A percentile compares a stretch with the other conserved stretches of the same genome.
phyloP scores from a whole-genome alignment of 2,113 vertebrate genomes.

The Pygoscelis antarcticus region DNA sequence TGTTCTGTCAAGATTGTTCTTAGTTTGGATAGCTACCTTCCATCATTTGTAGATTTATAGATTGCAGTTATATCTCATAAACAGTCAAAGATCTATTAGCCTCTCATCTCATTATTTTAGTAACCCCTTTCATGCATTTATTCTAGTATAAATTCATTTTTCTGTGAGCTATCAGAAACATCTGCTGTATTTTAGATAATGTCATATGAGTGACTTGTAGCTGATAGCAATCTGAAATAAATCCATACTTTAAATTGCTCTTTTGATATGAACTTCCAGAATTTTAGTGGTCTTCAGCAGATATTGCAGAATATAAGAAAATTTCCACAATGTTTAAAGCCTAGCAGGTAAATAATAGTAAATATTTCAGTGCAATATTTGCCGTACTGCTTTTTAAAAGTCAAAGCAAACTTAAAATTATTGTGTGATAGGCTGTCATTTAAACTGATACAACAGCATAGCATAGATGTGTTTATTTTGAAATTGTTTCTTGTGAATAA shows the following conservation, averaged over 20 bases:
- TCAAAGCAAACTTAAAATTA: neutral
- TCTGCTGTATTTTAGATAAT: neutral
- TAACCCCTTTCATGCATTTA: neutral
- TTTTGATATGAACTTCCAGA: neutral
- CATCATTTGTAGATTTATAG: neutral
- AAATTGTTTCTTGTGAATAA: neutral
- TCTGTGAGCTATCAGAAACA: neutral
- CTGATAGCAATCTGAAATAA: neutral
- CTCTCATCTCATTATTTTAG: neutral
- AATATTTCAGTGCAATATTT: neutral
- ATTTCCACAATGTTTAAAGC: neutral
- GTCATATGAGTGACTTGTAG: neutral
- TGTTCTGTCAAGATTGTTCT: neutral
- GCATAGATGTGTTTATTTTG: neutral
- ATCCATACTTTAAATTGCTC: neutral
- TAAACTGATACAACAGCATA: neutral
- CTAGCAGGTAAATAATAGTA: accelerated
- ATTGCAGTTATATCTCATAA: neutral
- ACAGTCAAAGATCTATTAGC: neutral
- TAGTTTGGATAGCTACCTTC: neutral
- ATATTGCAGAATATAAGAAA: neutral
- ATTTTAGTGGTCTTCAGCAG: neutral
- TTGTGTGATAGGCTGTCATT: neutral
- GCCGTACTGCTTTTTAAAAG: neutral
- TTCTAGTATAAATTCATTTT: neutral